Base-by-base conservation (phyloP, 2,888 invertebrate genomes). In the Mythimna pallens region DNA sequence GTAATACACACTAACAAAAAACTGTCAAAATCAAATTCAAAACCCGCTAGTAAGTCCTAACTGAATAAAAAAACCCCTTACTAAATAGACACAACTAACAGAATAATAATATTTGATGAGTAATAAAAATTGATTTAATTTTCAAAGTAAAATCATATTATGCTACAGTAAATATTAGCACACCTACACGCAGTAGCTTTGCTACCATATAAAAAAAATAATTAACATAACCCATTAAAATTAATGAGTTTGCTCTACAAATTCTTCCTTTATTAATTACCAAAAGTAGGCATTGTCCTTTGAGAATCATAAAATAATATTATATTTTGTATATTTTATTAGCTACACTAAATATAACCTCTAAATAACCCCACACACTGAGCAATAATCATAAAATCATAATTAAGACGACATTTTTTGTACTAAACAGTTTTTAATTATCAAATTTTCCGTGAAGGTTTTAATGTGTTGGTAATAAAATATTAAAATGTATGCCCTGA, bases 171-270 rank as follows among this genome's bases (percentile, higher is more conserved):
- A 73, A 69, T 74, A 81, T 76, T 61, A 74, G 43, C 22, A 69
- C 61, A 78, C 82, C 81, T 58, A 81, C 74, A 65, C 54, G 22
- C 70, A 72, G 65, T 71, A 74, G 62, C 64, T 72, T 2, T 20
- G 30, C 50, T 47, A 3, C 74, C 78, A 80, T 78, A 78, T 77
- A 73, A 73, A 72, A 73, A 72, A 81, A 61, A 52, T 73, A 78
- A 81, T 85, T 81, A 85, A 65, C 85, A 85, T 85, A 85, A 80
- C 9, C 80, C 54, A 78, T 76, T 75, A 68, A 81, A 81, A 78
- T 72, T 72, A 77, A 85, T 69, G 79, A 81, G 65, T 73, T 76
- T 76, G 76, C 65, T 85, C 75, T 79, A 76, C 58, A 75, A 78
- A 76, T 76, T 78, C 62, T 78, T 71, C 76, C 54, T 73, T 55